phyloP scores from a whole-genome alignment of 2,888 invertebrate species.

The Polydesmus complanatus region DNA sequence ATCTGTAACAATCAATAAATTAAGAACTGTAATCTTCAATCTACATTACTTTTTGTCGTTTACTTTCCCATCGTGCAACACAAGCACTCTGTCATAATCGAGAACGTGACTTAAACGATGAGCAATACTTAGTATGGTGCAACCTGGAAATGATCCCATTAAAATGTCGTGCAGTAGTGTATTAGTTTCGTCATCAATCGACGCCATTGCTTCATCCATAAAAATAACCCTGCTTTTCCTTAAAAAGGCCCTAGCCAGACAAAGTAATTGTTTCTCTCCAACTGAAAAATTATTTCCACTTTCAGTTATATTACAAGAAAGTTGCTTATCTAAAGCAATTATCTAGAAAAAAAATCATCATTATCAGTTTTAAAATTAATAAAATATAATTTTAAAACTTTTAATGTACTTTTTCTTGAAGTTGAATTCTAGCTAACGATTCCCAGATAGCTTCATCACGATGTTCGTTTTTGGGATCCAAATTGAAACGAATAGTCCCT shows the following conservation, averaged over 20 bases:
- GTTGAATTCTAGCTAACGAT: constrained; percentile 30
- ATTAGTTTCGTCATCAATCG: constrained; percentile 38
- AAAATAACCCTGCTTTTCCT: constrained; percentile 39
- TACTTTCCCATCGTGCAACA: constrained; percentile 41
- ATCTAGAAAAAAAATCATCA: constrained; percentile 15
- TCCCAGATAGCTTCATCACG: constrained; percentile 30
- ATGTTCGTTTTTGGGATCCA: constrained; percentile 30
- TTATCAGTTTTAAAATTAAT: neutral
- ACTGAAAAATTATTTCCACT: constrained; percentile 40
- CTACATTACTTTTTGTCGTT: constrained; percentile 9
- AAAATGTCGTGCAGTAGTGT: constrained; percentile 40
- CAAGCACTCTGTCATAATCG: constrained; percentile 40
- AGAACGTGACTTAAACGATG: constrained; percentile 44
- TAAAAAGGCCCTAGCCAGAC: constrained; percentile 45
- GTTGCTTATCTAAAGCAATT: constrained; percentile 23
- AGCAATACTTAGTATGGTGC: constrained; percentile 47
- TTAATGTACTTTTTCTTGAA: constrained; percentile 33
- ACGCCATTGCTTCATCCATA: constrained; percentile 32
- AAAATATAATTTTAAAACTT: constrained; percentile 17
- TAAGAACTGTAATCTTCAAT: neutral
- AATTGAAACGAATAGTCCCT: constrained; percentile 41
- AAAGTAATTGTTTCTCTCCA: constrained; percentile 48
- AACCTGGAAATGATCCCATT: constrained; percentile 38
- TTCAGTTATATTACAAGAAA: constrained; percentile 39
- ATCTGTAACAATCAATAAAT: neutral